phyloP scores from a whole-genome alignment of 1,140 invertebrate genomes.

The Fopius arisanus region DNA sequence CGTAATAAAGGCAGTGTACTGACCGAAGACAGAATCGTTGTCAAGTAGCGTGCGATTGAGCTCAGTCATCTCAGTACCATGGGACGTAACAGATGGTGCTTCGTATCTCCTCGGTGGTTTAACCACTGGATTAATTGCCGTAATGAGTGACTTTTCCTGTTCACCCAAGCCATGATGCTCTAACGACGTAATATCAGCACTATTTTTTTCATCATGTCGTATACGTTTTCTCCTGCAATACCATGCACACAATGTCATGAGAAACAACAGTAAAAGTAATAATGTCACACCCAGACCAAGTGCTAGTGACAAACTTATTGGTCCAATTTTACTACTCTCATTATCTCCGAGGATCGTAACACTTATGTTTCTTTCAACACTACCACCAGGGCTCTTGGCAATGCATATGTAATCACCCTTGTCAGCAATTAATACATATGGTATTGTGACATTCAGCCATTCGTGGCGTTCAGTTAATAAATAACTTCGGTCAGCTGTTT shows the following conservation, averaged over 20 bases:
- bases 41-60: slow-evolving; percentile 80
- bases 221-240: slow-evolving; percentile 70
- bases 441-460: slow-evolving; percentile 82
- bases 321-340: slow-evolving; percentile 59
- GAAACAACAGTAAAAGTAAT: slow-evolving; percentile 69
- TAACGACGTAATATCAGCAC: slow-evolving; percentile 57
- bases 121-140: slow-evolving; percentile 81
- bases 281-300: slow-evolving; percentile 60
- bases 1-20: slow-evolving; percentile 61
- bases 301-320: slow-evolving; percentile 58
- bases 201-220: slow-evolving; percentile 66
- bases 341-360: slow-evolving; percentile 68
- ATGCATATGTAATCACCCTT: slow-evolving; percentile 88
- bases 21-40: slow-evolving; percentile 75
- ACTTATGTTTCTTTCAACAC: slow-evolving; percentile 77
- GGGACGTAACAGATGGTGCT: slow-evolving; percentile 72
- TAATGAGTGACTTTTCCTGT: slow-evolving; percentile 81
- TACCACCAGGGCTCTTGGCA: slow-evolving; percentile 85
- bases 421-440: slow-evolving; percentile 75
- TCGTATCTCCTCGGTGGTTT: slow-evolving; percentile 79
- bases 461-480: slow-evolving; percentile 60
- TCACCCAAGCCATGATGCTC: slow-evolving; percentile 69
- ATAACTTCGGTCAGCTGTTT: slow-evolving; percentile 59
- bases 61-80: slow-evolving; percentile 79
- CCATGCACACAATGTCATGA: slow-evolving; percentile 72